phyloP scores from a whole-genome alignment of 2,888 invertebrate species.

The Lampropteryx suffumata region DNA sequence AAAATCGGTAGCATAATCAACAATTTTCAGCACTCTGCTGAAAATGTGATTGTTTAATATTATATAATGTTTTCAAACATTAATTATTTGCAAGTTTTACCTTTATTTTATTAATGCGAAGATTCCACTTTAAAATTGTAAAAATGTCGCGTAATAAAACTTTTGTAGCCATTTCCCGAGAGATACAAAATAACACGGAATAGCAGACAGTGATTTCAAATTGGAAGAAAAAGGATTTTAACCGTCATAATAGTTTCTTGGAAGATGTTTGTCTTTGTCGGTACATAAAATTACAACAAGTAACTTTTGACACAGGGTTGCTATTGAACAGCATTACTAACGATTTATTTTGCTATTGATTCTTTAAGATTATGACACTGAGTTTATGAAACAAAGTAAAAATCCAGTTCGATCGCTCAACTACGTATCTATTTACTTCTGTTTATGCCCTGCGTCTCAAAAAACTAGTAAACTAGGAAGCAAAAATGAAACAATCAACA shows the following conservation, averaged over 20 bases:
- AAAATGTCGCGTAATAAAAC: constrained; percentile 21
- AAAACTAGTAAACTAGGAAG: background rate
- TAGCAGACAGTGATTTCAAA: constrained; percentile 30
- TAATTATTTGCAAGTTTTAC: background rate
- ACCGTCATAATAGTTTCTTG: constrained; percentile 29
- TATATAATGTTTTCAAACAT: background rate
- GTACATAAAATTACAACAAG: background rate
- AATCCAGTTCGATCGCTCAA: no score
- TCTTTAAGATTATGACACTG: no score
- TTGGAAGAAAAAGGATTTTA: constrained; percentile 26
- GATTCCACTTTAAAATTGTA: constrained; percentile 8
- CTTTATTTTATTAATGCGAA: constrained; percentile 15
- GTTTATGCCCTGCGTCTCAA: background rate
- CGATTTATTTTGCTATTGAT: no score
- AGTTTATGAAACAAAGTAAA: no score
- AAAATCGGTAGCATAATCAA: no score
- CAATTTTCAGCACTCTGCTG: no score
- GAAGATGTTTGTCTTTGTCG: constrained; percentile 20
- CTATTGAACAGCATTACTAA: no score
- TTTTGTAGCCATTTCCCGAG: constrained; percentile 18
- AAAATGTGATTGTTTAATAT: no score
- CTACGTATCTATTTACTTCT: no score
- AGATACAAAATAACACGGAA: constrained; percentile 25
- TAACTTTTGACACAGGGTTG: no score
- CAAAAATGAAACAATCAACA: background rate